phyloP scores from a whole-genome alignment of 2,888 invertebrate species.

The Acrocera orbiculus region DNA sequence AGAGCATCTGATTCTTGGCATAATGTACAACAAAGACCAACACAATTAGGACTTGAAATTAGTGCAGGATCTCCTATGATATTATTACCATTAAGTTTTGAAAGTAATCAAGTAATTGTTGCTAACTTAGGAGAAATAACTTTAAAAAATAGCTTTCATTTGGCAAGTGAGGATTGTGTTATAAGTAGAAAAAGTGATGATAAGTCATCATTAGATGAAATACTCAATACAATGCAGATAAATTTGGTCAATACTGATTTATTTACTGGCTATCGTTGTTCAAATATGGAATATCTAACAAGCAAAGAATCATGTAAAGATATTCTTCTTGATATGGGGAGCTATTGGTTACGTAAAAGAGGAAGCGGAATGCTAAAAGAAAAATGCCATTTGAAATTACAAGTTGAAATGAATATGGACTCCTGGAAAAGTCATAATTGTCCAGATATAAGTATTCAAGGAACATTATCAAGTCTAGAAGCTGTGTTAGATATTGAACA shows the following conservation, averaged over 20 bases:
- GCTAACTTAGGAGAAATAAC: conserved; percentile 64
- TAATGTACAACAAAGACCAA: conserved; percentile 19
- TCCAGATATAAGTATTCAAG: conserved; percentile 71
- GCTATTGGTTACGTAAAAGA: conserved; percentile 21
- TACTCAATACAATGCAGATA: conserved; percentile 45
- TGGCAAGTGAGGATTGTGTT: conserved; percentile 33
- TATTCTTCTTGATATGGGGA: conserved; percentile 23
- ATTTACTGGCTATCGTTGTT: conserved; percentile 36
- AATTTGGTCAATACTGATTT: conserved; percentile 52
- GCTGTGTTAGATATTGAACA: conserved; percentile 66
- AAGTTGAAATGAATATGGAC: conserved; percentile 67
- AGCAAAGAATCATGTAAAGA: conserved; percentile 8
- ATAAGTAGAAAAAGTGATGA: conserved; percentile 20
- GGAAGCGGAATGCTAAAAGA: conserved; percentile 62
- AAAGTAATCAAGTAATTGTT: conserved; percentile 57
- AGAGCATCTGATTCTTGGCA: conserved; percentile 21
- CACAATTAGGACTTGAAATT: conserved; percentile 26
- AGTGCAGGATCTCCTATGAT: conserved; percentile 54
- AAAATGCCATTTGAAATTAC: conserved; percentile 61
- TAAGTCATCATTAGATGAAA: conserved; percentile 18
- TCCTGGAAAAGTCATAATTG: conserved; percentile 36
- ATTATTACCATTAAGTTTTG: conserved; percentile 68
- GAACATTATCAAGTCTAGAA: conserved; percentile 69
- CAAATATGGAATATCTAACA: conserved; percentile 10
- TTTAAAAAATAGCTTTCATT: conserved; percentile 57